Base-by-base conservation (phyloP, 2,888 invertebrate genomes). In the Galeopsomyia nigrocyanea region DNA sequence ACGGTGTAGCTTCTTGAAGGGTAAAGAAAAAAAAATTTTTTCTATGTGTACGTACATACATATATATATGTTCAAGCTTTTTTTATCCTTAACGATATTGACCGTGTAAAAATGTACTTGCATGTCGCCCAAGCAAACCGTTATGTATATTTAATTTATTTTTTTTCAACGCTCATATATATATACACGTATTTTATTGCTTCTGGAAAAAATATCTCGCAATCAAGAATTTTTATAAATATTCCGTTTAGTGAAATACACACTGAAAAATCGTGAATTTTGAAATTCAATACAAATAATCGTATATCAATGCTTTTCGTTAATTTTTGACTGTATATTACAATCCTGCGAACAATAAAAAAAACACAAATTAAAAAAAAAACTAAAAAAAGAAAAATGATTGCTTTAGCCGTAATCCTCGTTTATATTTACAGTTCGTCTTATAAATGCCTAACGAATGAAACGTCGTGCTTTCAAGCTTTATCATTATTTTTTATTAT, bases 181-280 rank as follows among this genome's bases (percentile, higher is more conserved):
- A 73, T 66, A 47, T 71, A 68, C 74, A 69, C 56, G 51, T 73
- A 70, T 75, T 26, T 56, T 77, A 58, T 74, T 67, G 62, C 50
- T 76, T 62, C 67, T 55, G 17, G 49, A 55, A 76, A 62, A 73
- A 63, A 49, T 55, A 47, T 64, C 17, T 68, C 16, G 16, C 58
- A 26, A 26, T 39, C 10, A n/a, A 50, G 9, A 31, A 50, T 51
- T 19, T 21, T 56, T 31, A 19, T 65, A 49, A 21, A 56, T 47
- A 56, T 16, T 56, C 17, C 39, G 19, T 61, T 53, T 57, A 14
- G 22, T 26, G 47, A 57, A 62, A 49, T 51, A 39, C 51, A 51
- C 51, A 31, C 46, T 46, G 22, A 55, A 63, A n/a, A 51, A 63
- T 39, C 39, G 13, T 39, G 13, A 39, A 10, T 39, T 39, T 39